Conservation (phyloP, 2,888 invertebrate species). For the Microctonus hyperodae region DNA sequence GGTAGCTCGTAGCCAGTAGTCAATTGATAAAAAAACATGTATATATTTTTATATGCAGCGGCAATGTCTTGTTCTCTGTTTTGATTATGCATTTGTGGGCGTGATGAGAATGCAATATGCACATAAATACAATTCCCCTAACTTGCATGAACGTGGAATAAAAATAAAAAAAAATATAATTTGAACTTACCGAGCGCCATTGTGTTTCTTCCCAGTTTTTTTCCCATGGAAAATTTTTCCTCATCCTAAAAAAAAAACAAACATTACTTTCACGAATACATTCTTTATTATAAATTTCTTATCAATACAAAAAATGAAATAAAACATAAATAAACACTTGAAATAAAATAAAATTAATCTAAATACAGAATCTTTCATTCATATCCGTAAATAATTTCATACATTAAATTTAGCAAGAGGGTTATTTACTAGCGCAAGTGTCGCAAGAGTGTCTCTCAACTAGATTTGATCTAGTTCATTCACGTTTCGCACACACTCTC, state of each 20-base stretch:
- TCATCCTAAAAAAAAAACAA: background rate
- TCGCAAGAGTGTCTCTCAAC: conserved; percentile 25
- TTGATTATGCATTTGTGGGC: conserved; percentile 20
- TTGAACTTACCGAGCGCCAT: conserved; percentile 30
- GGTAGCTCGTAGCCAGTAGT: conserved; percentile 17
- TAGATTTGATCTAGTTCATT: conserved; percentile 34
- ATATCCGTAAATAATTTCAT: conserved; percentile 57
- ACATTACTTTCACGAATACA: background rate
- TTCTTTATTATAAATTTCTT: background rate
- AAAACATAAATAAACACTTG: background rate
- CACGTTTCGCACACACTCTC: conserved; percentile 29
- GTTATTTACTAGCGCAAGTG: conserved; percentile 19
- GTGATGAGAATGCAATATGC: conserved; percentile 24
- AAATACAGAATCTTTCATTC: conserved; percentile 53
- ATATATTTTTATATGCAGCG: conserved; percentile 3
- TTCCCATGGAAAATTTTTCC: background rate
- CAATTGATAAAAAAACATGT: conserved; percentile 21
- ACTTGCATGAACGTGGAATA: conserved; percentile 3
- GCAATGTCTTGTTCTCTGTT: conserved; percentile 22
- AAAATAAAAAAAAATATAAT: background rate
- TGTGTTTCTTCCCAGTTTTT: conserved; percentile 8
- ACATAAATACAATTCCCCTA: background rate
- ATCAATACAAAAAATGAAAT: background rate
- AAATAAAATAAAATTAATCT: background rate
- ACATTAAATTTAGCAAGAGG: conserved; percentile 56